Evolutionary conservation across 2,797 vertebrate genomes (phyloP).

Genomic region (Crocidura indochinensis): DNA sequence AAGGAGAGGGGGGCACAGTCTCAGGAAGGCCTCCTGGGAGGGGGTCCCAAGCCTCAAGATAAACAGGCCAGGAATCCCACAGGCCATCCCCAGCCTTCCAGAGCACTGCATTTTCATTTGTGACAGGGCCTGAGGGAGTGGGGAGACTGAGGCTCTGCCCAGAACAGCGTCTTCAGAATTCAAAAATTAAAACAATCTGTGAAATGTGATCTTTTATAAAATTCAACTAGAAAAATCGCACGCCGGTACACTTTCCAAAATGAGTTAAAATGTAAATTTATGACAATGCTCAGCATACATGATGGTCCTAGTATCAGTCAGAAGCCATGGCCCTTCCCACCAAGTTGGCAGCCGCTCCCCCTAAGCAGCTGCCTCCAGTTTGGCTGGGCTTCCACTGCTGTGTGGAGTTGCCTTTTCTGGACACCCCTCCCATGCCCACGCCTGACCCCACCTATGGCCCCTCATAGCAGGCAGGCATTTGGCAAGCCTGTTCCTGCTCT

Average conservation of each 20-base stretch:
- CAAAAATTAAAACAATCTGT: conserved; percentile 58
- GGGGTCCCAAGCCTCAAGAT: background rate
- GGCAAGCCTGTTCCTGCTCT: too few relatives aligned
- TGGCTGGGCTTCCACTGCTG: background rate
- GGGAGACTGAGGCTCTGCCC: conserved; percentile 13
- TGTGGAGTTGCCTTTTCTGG: background rate
- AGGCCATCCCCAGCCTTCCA: background rate
- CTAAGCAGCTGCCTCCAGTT: background rate
- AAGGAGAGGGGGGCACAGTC: background rate
- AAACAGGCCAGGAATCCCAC: background rate
- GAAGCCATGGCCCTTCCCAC: background rate
- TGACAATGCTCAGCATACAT: conserved; percentile 65
- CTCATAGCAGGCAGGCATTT: too few relatives aligned
- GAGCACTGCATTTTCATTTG: background rate
- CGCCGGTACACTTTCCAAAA: background rate
- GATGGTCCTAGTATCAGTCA: conserved; percentile 45
- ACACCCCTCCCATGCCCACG: background rate
- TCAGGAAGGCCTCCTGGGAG: background rate
- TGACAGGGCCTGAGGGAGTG: too few relatives aligned
- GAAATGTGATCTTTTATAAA: conserved; percentile 71
- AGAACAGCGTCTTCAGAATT: conserved; percentile 43
- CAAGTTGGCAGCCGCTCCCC: background rate
- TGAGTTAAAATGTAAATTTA: conserved; percentile 73
- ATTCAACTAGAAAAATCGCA: conserved; percentile 67
- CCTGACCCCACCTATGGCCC: background rate